Evolutionary conservation across 2,797 vertebrate genomes (phyloP).

Genomic region (Esox masquinongy): DNA sequence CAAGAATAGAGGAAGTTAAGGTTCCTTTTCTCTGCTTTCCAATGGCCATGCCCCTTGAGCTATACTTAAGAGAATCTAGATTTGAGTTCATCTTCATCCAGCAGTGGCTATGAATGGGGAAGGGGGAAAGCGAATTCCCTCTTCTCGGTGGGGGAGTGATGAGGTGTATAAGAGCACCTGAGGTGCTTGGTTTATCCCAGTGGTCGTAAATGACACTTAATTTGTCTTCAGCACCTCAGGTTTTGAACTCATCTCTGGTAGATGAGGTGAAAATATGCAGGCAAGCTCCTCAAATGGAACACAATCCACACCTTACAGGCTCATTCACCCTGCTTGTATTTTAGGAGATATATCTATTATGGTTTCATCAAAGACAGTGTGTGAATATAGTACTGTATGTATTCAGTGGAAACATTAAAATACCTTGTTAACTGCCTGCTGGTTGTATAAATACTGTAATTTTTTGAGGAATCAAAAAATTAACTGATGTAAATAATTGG

Average conservation of each 20-base stretch:
- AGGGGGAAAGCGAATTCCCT: neutral
- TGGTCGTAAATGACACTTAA: conserved; percentile 48
- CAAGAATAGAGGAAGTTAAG: neutral
- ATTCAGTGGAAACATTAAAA: conserved; percentile 5
- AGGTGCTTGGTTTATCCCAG: conserved; percentile 1
- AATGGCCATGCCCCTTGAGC: neutral
- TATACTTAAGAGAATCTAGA: neutral
- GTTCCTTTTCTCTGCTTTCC: neutral
- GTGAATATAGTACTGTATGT: neutral
- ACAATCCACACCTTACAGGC: conserved; percentile 41
- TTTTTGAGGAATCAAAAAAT: neutral
- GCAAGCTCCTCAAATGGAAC: conserved; percentile 24
- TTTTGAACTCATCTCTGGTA: conserved; percentile 40
- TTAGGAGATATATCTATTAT: neutral
- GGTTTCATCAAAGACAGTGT: neutral
- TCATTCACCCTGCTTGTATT: conserved; percentile 14
- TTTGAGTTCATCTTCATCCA: conserved; percentile 6
- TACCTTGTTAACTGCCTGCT: neutral
- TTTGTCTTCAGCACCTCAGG: conserved; percentile 57
- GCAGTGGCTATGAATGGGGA: neutral
- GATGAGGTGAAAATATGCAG: conserved; percentile 57
- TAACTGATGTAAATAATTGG: neutral
- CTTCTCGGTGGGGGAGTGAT: conserved; percentile 49
- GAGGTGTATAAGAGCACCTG: conserved; percentile 37
- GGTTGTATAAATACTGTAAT: neutral